phyloP scores from a whole-genome alignment of 2,797 vertebrate species.

The Cirrhinus mrigala region DNA sequence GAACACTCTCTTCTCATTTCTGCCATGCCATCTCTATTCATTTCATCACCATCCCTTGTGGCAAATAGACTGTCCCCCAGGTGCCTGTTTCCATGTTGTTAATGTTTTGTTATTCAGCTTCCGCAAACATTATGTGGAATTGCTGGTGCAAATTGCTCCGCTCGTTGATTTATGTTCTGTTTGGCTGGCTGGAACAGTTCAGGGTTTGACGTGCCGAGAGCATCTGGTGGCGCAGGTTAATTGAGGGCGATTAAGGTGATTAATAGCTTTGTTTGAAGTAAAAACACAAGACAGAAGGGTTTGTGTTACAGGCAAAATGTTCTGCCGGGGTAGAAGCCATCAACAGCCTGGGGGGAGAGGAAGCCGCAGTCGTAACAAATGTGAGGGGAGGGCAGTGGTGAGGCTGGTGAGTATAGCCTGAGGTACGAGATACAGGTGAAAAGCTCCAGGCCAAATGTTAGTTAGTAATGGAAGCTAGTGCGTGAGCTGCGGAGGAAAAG shows the following conservation, averaged over 20 bases:
- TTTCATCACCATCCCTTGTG: slow-evolving; percentile 33
- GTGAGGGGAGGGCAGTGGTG: slow-evolving; percentile 33
- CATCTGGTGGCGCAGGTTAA: slow-evolving; percentile 81
- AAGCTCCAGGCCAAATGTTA: slow-evolving; percentile 60
- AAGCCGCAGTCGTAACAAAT: slow-evolving; percentile 41
- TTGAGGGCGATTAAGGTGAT: slow-evolving; percentile 88
- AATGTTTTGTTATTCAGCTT: slow-evolving; percentile 74
- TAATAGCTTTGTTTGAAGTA: slow-evolving; percentile 86
- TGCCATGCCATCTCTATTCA: slow-evolving; percentile 20
- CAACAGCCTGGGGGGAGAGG: slow-evolving; percentile 63
- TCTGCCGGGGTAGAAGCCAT: slow-evolving; percentile 77
- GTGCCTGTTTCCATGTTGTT: slow-evolving; percentile 66
- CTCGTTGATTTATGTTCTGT: slow-evolving; percentile 76
- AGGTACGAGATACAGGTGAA: slow-evolving; percentile 68
- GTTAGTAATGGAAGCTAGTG: slow-evolving; percentile 60
- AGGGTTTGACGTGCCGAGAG: slow-evolving; percentile 73
- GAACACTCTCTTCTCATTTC: slow-evolving; percentile 1
- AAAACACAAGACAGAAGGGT: slow-evolving; percentile 85
- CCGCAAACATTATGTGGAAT: slow-evolving; percentile 72
- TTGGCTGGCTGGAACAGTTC: slow-evolving; percentile 71
- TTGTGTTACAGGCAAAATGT: slow-evolving; percentile 87
- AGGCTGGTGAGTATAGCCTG: slow-evolving; percentile 42
- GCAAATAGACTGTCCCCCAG: slow-evolving; percentile 36
- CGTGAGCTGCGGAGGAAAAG: slow-evolving; percentile 65
- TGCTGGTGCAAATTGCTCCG: slow-evolving; percentile 67